Base-by-base conservation (phyloP, 2,113 vertebrate genomes). In the Pithys albifrons region DNA sequence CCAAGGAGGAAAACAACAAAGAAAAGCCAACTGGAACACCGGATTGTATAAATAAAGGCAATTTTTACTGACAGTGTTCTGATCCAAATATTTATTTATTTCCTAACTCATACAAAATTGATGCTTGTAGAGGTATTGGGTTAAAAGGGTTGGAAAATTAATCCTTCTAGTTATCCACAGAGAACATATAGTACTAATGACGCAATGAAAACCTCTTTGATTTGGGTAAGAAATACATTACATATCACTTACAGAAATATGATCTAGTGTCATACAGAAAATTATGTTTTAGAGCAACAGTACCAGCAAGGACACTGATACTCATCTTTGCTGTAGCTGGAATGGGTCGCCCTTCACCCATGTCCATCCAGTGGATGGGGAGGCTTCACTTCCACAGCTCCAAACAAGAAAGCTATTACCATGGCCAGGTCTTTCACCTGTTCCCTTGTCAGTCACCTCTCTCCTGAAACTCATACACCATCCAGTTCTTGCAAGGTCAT, bases 31-130 rank as follows among this genome's bases (percentile, higher is more conserved):
- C 22, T 49, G 73, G 51, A 93, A 88, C 65, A 83, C 23, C 0
- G 0, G 28, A 57, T 78, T 66, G 39, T 46, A 91, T 28, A 89
- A 96, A 96, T 69, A 93, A 96, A 92, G 41, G 66, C 91, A 93
- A 93, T 84, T 86, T 94, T 74, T 94, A 94, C 93, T 89, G 85
- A 82, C 51, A 84, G 19, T n/a, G n/a, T 90, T 88, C 85, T 95
- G 93, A 84, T 90, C 76, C 93, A 96, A 94, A 91, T 90, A 94
- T 92, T 97, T 95, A 94, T 96, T 97, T 91, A 91, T 85, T 92
- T 92, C 41, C 75, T 93, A 92, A 91, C 46, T 95, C 43, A 95
- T 95, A 93, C 83, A 95, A 96, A 97, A 95, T 73, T 49, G 86
- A 95, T 72, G 59, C 41, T 89, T 89, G 58, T 82, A 83, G 80